Percentiles rank a stretch among this genome's conserved stretches.
phyloP scores from a whole-genome alignment of 2,888 invertebrate species.

The Harpalus rubripes region DNA sequence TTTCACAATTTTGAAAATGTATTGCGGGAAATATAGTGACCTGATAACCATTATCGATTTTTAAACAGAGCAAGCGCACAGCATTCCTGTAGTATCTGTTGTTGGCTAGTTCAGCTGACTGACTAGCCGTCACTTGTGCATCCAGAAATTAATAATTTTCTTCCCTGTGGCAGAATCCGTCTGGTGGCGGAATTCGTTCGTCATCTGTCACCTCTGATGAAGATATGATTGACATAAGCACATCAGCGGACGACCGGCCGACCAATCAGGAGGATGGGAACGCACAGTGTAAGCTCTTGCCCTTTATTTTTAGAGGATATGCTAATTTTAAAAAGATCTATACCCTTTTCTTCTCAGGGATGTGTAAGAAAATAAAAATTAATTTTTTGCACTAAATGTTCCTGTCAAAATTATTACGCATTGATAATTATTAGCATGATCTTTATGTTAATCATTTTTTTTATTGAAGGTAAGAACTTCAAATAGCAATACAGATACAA shows the following conservation, averaged over 20 bases:
- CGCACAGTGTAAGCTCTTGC: constrained; percentile 74
- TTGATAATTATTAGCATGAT: constrained; percentile 9
- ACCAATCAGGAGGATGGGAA: constrained; percentile 72
- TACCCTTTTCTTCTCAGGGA: no score
- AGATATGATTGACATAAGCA: constrained; percentile 84
- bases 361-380: neutral
- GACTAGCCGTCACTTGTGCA: constrained; percentile 41
- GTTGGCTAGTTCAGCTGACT: constrained; percentile 59
- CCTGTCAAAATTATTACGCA: constrained; percentile 25
- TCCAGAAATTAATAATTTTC: constrained; percentile 36
- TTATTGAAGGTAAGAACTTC: constrained; percentile 8
- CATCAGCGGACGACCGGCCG: constrained; percentile 76
- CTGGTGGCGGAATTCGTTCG: constrained; percentile 72
- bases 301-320: neutral
- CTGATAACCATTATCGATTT: constrained; percentile 68
- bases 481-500: constrained; percentile 6
- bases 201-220: constrained; percentile 79
- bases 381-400: constrained; percentile 3
- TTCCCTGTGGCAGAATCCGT: constrained; percentile 66
- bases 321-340: no score
- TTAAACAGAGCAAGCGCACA: constrained; percentile 59
- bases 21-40: constrained; percentile 62
- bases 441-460: constrained; percentile 27
- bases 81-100: constrained; percentile 46
- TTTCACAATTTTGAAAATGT: constrained; percentile 31